These are phyloP conservation scores for Xestia rhomboidea DNA, from an alignment of 2,888 invertebrate genomes.

Conservation along the genomic window DNA sequence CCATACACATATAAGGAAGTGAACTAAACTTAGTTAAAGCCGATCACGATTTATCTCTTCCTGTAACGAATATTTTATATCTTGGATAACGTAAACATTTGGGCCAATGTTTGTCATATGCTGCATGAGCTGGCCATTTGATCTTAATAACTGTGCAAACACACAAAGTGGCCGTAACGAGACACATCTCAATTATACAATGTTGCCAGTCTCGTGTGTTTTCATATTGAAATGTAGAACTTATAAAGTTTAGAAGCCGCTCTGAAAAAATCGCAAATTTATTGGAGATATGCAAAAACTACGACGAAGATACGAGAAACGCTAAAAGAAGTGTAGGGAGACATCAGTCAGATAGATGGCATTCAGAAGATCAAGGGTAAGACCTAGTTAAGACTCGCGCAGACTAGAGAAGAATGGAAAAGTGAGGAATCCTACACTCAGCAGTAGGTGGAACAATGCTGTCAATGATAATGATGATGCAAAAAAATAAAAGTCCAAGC, in stretches of 20 bases:
- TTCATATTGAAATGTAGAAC: slow-evolving; percentile 61
- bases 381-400: neutral
- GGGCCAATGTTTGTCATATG: slow-evolving; percentile 69
- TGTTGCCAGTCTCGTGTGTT: slow-evolving; percentile 60
- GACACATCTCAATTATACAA: slow-evolving; percentile 76
- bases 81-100: slow-evolving; percentile 78
- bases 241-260: slow-evolving; percentile 33
- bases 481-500: neutral
- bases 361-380: neutral
- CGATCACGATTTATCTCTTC: slow-evolving; percentile 82
- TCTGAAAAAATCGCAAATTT: neutral
- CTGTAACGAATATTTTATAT: slow-evolving; percentile 78
- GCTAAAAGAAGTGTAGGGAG: neutral
- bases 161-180: slow-evolving; percentile 74
- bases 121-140: slow-evolving; percentile 74
- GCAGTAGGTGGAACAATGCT: neutral
- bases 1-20: slow-evolving; percentile 74
- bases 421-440: too few relatives aligned
- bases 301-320: neutral
- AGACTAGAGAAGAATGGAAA: neutral
- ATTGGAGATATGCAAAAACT: neutral
- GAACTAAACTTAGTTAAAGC: slow-evolving; percentile 67
- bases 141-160: slow-evolving; percentile 81
- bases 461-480: neutral
- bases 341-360: neutral